A percentile compares a stretch with the other conserved stretches of the same genome.
Conservation (phyloP, 2,888 invertebrate genomes). For the Pollenia griseotomentosa region DNA sequence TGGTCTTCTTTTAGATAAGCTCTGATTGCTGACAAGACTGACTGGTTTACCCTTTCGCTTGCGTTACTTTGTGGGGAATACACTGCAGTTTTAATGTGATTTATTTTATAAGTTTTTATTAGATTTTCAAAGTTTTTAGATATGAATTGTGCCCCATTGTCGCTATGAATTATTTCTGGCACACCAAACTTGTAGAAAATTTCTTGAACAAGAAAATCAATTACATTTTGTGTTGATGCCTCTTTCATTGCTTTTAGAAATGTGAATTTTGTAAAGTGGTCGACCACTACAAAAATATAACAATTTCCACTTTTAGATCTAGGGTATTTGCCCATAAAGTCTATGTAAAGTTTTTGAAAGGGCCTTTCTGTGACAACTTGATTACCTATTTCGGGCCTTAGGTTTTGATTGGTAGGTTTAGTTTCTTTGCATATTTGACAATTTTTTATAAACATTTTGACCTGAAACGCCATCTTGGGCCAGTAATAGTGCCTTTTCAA, state of each 20-base stretch:
- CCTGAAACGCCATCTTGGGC: neutral
- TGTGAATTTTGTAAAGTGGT: neutral
- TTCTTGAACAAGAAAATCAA: neutral
- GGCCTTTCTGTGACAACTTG: constrained; percentile 4
- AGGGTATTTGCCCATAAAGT: neutral
- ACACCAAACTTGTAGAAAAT: neutral
- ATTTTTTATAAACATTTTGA: no score
- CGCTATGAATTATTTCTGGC: neutral
- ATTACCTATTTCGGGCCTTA: neutral
- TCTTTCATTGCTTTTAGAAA: constrained; percentile 19
- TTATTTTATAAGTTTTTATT: neutral
- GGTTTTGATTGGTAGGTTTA: neutral
- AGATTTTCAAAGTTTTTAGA: neutral
- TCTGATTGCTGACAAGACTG: constrained; percentile 10
- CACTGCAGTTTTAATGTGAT: neutral
- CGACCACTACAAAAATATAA: neutral
- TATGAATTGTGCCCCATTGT: neutral
- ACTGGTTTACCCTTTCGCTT: constrained; percentile 16
- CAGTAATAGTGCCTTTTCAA: neutral
- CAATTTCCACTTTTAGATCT: neutral
- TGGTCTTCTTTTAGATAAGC: neutral
- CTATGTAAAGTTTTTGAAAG: neutral
- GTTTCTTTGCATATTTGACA: no score
- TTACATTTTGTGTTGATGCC: neutral
- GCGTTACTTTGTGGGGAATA: constrained; percentile 12